Base-by-base conservation (phyloP, 2,113 vertebrate species). In the Eurypyga helias region DNA sequence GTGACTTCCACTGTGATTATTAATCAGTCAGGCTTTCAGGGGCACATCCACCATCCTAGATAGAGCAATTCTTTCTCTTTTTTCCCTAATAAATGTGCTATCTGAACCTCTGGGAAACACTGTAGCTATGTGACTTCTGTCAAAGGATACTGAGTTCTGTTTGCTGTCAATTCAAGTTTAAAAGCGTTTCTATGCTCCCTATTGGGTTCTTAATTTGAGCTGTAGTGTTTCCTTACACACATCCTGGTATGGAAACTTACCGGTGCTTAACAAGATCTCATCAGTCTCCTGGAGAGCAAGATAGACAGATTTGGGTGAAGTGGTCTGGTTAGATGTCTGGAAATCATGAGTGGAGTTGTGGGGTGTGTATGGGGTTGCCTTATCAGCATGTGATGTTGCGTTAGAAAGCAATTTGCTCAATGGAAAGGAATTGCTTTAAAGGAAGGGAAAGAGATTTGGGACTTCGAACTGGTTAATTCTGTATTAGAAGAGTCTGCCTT, bases 1-100 rank as follows among this genome's bases (percentile, higher is more conserved):
- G 45, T 81, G 71, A 58, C 88, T 89, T 77, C 58, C 62, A 17
- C 61, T 89, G 76, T 83, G 80, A 73, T 95, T 95, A 83, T 93
- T 94, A 93, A 95, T 96, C 61, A 92, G 34, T 65, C 64, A 86
- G 64, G 28, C 76, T 96, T 87, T 95, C 77, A 85, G 36, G 80
- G 90, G 25, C 78, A 90, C 82, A 58, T 60, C 55, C 36, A 83
- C 70, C 91, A 85, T 58, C 15, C 65, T 79, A 57, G 73, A 31
- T 70, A 21, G 4, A 85, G 17, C 38, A 41, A 33, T 81, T 4
- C 25, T 93, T n/a, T 69, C 28, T 79, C 25, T 81, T 95, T 87
- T 87, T 87, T 81, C 8, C 29, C 26, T 62, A 34, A 57, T 80
- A 85, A 85, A 89, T 3, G 1, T 20, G n/a, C 10, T 81, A 52